Evolutionary conservation across 2,797 vertebrate genomes (phyloP).

Genomic region (Phylloscopus collybita): DNA sequence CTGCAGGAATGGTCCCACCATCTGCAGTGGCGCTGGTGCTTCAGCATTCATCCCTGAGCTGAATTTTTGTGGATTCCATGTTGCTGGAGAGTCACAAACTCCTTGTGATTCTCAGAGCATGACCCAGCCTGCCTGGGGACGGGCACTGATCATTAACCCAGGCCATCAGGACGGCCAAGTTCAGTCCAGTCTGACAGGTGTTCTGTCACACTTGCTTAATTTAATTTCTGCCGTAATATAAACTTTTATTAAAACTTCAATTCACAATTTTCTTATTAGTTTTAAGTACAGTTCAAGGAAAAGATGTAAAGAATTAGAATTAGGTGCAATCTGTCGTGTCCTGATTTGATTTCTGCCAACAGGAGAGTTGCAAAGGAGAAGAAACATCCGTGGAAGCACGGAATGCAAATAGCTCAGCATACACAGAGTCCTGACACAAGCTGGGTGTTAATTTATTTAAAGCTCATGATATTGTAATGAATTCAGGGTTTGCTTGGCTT

Average conservation of each 20-base stretch:
- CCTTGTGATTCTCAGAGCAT: neutral
- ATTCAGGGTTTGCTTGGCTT: slow-evolving; percentile 30
- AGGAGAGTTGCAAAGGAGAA: neutral
- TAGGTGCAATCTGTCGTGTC: neutral
- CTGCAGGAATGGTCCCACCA: neutral
- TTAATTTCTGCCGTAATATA: slow-evolving; percentile 19
- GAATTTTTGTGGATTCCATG: neutral
- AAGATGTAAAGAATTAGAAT: slow-evolving; percentile 34
- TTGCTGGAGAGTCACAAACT: neutral
- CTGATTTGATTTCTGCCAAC: slow-evolving; percentile 11
- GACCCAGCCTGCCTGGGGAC: neutral
- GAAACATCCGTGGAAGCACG: neutral
- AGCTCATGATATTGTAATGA: slow-evolving; percentile 22
- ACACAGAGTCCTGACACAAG: slow-evolving; percentile 9
- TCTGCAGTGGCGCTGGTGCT: fast-evolving
- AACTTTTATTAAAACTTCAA: slow-evolving; percentile 12
- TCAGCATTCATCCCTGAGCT: neutral
- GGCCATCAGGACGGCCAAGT: neutral
- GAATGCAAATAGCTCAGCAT: slow-evolving; percentile 38
- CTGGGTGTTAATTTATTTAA: slow-evolving; percentile 61
- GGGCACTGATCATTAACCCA: neutral
- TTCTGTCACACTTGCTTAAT: slow-evolving; percentile 5
- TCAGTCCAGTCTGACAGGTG: neutral
- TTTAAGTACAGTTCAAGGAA: slow-evolving; percentile 14
- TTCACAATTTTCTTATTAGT: neutral